Evolutionary conservation across 1,140 invertebrate genomes (phyloP).

Genomic region (Acromyrmex echinatior): DNA sequence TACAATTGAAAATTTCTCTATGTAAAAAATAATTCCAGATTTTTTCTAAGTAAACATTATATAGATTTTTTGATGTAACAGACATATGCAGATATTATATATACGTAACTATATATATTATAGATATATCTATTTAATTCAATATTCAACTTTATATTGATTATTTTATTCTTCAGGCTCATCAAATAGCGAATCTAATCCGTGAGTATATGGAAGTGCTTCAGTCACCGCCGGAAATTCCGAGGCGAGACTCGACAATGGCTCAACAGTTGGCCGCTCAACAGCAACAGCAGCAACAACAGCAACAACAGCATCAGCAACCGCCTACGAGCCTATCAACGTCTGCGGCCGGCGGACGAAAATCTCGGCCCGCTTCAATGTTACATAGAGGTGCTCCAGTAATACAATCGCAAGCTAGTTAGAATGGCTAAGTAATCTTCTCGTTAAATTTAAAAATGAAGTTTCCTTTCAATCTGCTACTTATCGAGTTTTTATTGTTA

Average conservation of each 20-base stretch:
- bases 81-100: no score
- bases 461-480: conserved; percentile 59
- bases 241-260: conserved; percentile 82
- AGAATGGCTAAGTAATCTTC: conserved; percentile 73
- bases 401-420: conserved; percentile 87
- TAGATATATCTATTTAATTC: background rate
- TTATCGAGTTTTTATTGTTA: conserved; percentile 34
- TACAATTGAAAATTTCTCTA: no score
- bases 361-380: conserved; percentile 86
- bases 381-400: conserved; percentile 87
- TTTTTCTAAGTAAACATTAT: no score
- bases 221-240: conserved; percentile 85
- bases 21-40: no score
- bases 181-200: conserved; percentile 97
- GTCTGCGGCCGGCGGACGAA: conserved; percentile 78
- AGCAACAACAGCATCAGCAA: conserved; percentile 63
- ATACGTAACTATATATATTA: no score
- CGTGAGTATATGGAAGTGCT: conserved; percentile 96
- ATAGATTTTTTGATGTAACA: no score
- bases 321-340: conserved; percentile 68
- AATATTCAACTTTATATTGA: background rate
- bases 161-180: conserved; percentile 89
- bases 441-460: background rate
- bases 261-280: conserved; percentile 81
- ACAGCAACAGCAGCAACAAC: conserved; percentile 69